Base-by-base conservation (phyloP, 1,140 invertebrate species). In the Papilio polytes region DNA sequence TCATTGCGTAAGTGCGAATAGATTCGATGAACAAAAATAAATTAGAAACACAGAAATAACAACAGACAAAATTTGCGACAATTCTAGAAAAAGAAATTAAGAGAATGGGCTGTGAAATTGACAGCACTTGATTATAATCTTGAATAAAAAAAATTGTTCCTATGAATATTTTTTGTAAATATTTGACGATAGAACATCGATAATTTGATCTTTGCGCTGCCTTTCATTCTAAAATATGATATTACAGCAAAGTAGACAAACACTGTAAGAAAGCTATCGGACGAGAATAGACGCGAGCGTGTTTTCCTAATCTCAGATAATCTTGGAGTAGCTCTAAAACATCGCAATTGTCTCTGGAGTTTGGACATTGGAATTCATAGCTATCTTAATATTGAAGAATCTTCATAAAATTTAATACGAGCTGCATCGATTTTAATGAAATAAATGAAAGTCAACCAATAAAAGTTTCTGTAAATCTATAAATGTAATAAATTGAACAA, bases 241-340 rank as follows among this genome's bases (percentile, higher is more conserved):
- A 31, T 70, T 31, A 70, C 63, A 70, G 22, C 20, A 26, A 70
- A 70, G 26, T 70, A 70, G 63, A 31, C 63, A 70, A 70, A 70
- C 63, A 70, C 63, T 36, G 12, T 12, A 6, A 4, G 63, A 31
- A 70, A 70, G 63, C 22, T 13, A 26, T 15, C 26, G 26, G 3
- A 70, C 63, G 26, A 70, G 63, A 70, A 70, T 70, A 70, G 63
- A 70, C 4, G 10, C 26, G 1, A 70, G 13, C 63, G 63, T 70
- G 26, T 36, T 70, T 66, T 31, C 18, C 36, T 70, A 70, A 70
- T 70, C 63, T 70, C 2, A 15, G 63, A 70, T 70, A 36, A 70
- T 31, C 22, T 31, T 31, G 13, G 26, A 31, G 4, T 15, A 63
- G 20, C 10, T 63, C 26, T 20, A 31, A 70, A 22, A 70, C 63